Base-by-base conservation (phyloP, 2,113 vertebrate species). In the Dasypus novemcinctus region DNA sequence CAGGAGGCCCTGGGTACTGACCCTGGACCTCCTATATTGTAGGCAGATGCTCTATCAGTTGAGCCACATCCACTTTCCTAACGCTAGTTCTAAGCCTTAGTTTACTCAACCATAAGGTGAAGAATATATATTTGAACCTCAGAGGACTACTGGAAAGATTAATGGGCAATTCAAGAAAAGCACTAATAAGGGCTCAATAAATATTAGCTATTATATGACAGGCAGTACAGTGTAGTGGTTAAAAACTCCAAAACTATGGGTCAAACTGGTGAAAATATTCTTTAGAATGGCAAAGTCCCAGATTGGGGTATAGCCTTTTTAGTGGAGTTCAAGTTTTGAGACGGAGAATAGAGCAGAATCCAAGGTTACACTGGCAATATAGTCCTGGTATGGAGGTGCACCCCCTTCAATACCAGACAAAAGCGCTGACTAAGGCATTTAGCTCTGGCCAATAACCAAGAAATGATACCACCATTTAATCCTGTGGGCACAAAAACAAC, bases 361-460 rank as follows among this genome's bases (percentile, higher is more conserved):
- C n/a, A 41, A 33, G 29, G 17, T 82, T 36, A 83, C 29, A 57
- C 36, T 76, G 27, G 12, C 43, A 87, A 20, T 41, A 46, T 14
- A 49, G 9, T 64, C 31, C 52, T 49, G 33, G 76, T 90, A 25
- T 81, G 20, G 10, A 63, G 61, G 4, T 59, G 25, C 13, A 84
- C 18, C 10, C 43, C 36, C 33, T 69, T 49, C 46, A 92, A 1
- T 15, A 36, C 27, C 38, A 29, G 33, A 76, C 25, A 61, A 85
- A 85, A 81, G n/a, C 71, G 17, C 54, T 66, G 82, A 79, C 23
- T 12, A 76, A 63, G 61, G 63, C 21, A 63, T 31, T 83, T 59
- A 93, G 52, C 63, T 82, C 68, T 90, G 23, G 87, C 43, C 74
- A 76, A 23, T 90, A 78, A 90, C 20, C 41, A 90, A 90, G 52